Base-by-base conservation (phyloP, 1,140 invertebrate genomes). In the Danaus plexippus region DNA sequence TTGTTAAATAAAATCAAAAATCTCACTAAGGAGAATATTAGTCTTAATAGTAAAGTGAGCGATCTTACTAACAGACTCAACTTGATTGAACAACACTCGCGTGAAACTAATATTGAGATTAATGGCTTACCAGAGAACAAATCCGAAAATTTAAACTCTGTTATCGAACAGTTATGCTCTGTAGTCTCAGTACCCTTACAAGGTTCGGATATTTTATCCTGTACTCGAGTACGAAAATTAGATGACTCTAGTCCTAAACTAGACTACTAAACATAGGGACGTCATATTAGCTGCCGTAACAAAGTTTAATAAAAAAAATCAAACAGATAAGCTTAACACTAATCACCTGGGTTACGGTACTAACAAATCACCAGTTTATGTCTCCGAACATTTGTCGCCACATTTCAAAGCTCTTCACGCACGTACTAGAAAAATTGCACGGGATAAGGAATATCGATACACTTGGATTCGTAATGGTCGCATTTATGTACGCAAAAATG, bases 41-140 rank as follows among this genome's bases (percentile, higher is more conserved):
- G 13, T 8, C 18, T 62, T 11, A 45, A 12, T 9, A 10, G 32
- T 11, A 45, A 12, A 47, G 46, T 62, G 10, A 53, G 12, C n/a
- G 51, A 59, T 11, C 52, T 59, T 10, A 12, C 42, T 1, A 15
- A 43, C 13, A 57, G 55, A 32, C 43, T 63, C 7, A 57, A 54
- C 10, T 40, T 58, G 11, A 12, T 63, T 9, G 61, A 63, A 51
- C 52, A 57, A 40, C 55, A 63, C 43, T 13, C 52, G 9, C 18
- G 55, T 11, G 61, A 57, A 43, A 53, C 44, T 10, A 61, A 61
- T 22, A 53, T 61, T 10, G 59, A 61, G 22, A 53, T 61, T 5
- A 57, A 54, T 52, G 54, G 59, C 5, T 15, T 57, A n/a, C 59
- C 59, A 1, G 59, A 57, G 50, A 53, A 40, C 22, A 61, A 52